A percentile compares a stretch with the other conserved stretches of the same genome.
phyloP scores from a whole-genome alignment of 2,888 invertebrate genomes.

The Torymus auratus region DNA sequence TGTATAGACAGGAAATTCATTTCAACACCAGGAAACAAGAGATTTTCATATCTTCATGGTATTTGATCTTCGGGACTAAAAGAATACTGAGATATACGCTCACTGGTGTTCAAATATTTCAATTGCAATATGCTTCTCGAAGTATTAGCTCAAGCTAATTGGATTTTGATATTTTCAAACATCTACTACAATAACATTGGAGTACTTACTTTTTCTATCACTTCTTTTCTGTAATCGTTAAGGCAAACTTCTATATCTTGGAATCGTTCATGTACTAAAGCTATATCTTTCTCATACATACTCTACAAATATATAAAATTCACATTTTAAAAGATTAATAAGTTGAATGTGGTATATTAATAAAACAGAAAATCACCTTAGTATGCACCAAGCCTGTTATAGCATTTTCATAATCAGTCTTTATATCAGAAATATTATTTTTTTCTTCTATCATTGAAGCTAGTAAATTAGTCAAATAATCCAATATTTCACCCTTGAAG shows the following conservation, averaged over 20 bases:
- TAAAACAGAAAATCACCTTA: conserved; percentile 2
- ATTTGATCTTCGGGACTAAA: conserved; percentile 41
- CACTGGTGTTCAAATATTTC: conserved; percentile 16
- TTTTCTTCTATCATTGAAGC: conserved; percentile 66
- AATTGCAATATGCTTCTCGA: neutral
- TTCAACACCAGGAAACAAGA: conserved; percentile 28
- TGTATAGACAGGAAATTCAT: conserved; percentile 26
- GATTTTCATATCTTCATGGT: conserved; percentile 32
- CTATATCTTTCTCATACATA: conserved; percentile 27
- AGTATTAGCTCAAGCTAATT: no score
- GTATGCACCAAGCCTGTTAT: conserved; percentile 27
- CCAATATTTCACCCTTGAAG: conserved; percentile 63
- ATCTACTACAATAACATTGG: conserved; percentile 11
- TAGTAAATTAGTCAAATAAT: conserved; percentile 64
- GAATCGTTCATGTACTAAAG: conserved; percentile 59
- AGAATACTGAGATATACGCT: conserved; percentile 30
- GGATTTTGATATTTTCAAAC: neutral
- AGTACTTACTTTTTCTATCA: conserved; percentile 62
- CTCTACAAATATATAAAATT: conserved; percentile 34
- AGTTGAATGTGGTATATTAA: neutral
- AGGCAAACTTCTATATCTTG: conserved; percentile 63
- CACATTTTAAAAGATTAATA: neutral
- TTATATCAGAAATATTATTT: conserved; percentile 64
- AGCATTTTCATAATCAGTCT: conserved; percentile 65
- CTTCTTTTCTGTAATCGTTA: conserved; percentile 61